phyloP scores from a whole-genome alignment of 2,797 vertebrate genomes.

The Sparus aurata region DNA sequence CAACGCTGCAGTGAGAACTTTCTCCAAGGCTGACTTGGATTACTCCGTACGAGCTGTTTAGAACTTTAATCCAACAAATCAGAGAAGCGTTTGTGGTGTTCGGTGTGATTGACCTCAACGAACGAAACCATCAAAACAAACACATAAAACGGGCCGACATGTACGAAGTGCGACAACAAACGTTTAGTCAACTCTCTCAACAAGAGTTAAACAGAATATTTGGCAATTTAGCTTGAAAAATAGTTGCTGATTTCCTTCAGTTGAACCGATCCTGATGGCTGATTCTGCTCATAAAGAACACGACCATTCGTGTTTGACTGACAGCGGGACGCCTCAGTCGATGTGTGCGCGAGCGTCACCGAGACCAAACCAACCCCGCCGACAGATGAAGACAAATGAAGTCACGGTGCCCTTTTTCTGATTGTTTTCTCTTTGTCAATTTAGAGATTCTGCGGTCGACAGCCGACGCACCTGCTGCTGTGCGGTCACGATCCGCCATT shows the following conservation, averaged over 20 bases:
- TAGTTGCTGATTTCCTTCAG: neutral
- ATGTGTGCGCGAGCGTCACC: neutral
- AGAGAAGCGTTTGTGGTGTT: too few relatives aligned
- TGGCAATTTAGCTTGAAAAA: too few relatives aligned
- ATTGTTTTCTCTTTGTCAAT: conserved; percentile 73
- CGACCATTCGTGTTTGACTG: neutral
- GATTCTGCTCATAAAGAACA: neutral
- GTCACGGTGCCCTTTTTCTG: conserved; percentile 53
- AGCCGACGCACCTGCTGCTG: conserved; percentile 66
- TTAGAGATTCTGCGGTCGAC: conserved; percentile 57
- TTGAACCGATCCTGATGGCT: neutral
- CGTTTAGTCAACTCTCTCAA: too few relatives aligned
- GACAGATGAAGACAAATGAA: conserved; percentile 64
- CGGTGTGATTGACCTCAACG: too few relatives aligned
- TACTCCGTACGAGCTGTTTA: too few relatives aligned
- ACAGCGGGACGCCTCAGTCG: neutral
- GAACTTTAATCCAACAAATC: too few relatives aligned
- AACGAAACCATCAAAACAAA: too few relatives aligned
- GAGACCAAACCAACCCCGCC: conserved; percentile 13
- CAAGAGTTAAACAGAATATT: too few relatives aligned
- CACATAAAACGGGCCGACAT: too few relatives aligned
- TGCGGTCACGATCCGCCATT: conserved; percentile 41
- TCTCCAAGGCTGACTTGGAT: too few relatives aligned
- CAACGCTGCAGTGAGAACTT: too few relatives aligned
- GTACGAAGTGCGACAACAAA: too few relatives aligned